Evolutionary conservation across 2,888 invertebrate species (phyloP), one percentile per base, ranked within the genome.

Genomic region (Elysia crispata): DNA sequence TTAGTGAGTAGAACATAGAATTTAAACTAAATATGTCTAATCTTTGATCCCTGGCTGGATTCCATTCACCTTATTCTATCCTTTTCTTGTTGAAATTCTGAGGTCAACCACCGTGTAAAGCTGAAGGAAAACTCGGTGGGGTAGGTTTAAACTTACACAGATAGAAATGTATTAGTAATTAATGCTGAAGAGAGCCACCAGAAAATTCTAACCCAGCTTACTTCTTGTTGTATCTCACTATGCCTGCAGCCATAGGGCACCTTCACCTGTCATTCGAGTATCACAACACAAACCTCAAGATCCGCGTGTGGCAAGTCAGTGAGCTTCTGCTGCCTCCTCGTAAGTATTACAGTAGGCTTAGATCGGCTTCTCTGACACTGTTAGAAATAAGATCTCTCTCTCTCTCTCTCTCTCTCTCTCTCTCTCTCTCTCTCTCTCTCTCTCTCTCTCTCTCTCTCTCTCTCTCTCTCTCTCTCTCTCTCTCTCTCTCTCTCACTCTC

Each of bases 241-340:
- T 23, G 87, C 86, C 41, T 41, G 64, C 87, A 90, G 90, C 83
- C 18, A 83, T 90, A 70, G 91, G 90, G 5, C 84, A 86, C 70
- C 80, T 91, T 3, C 88, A 90, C 57, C 78, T 91, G 82, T 90
- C 90, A 8, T 90, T 90, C 83, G 91, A 91, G 78, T 90, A 90
- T 82, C 89, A 90, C 81, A 89, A 88, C 80, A 82, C 76, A 15
- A 84, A 85, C 0, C 72, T 91, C 76, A 90, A 89, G 80, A 85
- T 91, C 33, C 81, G 90, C 49, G 86, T 90, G 13, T 91, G 90
- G 90, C 88, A 90, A 81, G 75, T 91, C 31, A 83, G 83, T 31
- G 90, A 90, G 74, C 83, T 91, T 8, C 85, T 91, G 23, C 82
- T 91, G n/a, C 90, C 91, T 18, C 89, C 90, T 77, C 85, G 90